Conservation (phyloP, 1,140 invertebrate species). For the Himalopsyche phryganea region DNA sequence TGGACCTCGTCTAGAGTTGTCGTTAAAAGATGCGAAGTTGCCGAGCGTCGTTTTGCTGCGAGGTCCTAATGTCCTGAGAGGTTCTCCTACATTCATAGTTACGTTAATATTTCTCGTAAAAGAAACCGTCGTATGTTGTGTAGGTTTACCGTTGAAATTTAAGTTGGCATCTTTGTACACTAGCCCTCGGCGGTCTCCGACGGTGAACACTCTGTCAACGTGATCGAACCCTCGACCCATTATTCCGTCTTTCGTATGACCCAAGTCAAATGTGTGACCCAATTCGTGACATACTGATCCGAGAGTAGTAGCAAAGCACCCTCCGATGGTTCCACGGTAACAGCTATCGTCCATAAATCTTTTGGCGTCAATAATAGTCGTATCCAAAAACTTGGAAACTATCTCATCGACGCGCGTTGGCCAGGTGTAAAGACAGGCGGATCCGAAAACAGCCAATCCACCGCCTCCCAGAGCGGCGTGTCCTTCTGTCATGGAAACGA, state of each 20-base stretch:
- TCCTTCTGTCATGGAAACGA: constrained; percentile 71
- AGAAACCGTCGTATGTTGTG: constrained; percentile 46
- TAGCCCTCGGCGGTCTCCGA: constrained; percentile 48
- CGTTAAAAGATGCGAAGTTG: constrained; percentile 51
- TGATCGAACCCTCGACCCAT: constrained; percentile 95
- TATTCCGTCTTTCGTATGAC: constrained; percentile 84
- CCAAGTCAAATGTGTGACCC: constrained; percentile 91
- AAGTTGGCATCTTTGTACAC: constrained; percentile 50
- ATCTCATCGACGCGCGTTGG: constrained; percentile 71
- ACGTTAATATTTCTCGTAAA: constrained; percentile 51
- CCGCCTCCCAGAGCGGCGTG: constrained; percentile 87
- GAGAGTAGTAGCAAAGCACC: constrained; percentile 86
- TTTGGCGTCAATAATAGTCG: constrained; percentile 60
- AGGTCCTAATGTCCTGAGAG: constrained; percentile 46
- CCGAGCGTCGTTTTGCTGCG: constrained; percentile 53
- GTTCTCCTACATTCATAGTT: constrained; percentile 51
- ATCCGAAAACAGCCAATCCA: constrained; percentile 86
- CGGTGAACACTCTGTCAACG: constrained; percentile 71
- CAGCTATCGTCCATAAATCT: constrained; percentile 85
- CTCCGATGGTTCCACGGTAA: constrained; percentile 78
- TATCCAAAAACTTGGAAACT: constrained; percentile 53
- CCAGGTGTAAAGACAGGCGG: constrained; percentile 89
- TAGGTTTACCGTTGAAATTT: constrained; percentile 47
- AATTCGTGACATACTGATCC: constrained; percentile 93
- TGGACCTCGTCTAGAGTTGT: constrained; percentile 50